Percentiles rank a stretch among this genome's conserved stretches.
Evolutionary conservation across 2,113 vertebrate genomes (phyloP).

Genomic region (Daubentonia madagascariensis): DNA sequence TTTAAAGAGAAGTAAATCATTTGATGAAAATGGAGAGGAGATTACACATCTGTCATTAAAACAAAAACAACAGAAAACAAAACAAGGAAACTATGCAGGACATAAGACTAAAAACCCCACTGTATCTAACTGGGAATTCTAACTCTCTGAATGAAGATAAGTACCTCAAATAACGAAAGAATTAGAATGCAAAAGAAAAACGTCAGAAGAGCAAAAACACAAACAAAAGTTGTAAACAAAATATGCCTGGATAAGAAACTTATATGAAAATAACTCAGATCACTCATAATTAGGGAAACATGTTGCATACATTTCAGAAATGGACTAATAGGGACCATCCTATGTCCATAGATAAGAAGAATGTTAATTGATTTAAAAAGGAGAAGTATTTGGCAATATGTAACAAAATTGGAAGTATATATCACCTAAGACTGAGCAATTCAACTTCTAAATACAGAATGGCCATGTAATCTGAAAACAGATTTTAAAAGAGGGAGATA

Average conservation of each 20-base stretch:
- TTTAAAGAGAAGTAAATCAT: not conserved
- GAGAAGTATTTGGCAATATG: not conserved
- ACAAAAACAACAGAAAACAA: not conserved
- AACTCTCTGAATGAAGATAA: not conserved
- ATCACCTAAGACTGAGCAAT: not conserved
- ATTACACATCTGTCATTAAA: not conserved
- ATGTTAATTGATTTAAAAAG: not conserved
- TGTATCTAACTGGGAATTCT: not conserved
- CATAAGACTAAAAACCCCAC: not conserved
- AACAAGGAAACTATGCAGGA: not conserved
- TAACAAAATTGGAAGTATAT: not conserved
- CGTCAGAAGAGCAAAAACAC: not conserved
- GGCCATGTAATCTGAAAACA: not conserved
- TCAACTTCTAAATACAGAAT: not conserved
- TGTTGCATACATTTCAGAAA: conserved; percentile 1
- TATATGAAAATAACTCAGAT: not conserved
- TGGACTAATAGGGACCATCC: not conserved
- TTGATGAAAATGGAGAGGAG: not conserved
- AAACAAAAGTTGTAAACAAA: conserved; percentile 16
- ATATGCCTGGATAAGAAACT: not conserved
- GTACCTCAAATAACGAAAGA: not conserved
- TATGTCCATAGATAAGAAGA: not conserved
- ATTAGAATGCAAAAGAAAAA: not conserved
- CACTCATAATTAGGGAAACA: not conserved
- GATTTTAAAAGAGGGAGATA: not conserved